A percentile compares a stretch with the other conserved stretches of the same genome.
Conservation (phyloP, 2,888 invertebrate species). For the Tipula unca region DNA sequence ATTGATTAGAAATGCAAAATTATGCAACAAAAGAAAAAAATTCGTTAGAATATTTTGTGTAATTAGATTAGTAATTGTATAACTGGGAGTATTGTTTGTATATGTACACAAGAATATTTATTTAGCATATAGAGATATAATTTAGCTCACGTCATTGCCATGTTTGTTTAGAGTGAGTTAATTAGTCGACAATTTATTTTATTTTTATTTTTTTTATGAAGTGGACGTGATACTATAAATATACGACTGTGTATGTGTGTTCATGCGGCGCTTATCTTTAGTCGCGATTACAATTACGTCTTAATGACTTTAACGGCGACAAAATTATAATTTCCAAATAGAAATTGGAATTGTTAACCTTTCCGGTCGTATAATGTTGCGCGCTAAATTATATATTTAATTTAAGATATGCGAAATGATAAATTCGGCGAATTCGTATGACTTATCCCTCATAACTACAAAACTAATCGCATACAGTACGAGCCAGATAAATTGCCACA, state of each 20-base stretch:
- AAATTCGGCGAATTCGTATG: not conserved
- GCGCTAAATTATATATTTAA: not conserved
- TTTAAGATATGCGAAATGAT: not conserved
- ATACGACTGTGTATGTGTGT: not conserved
- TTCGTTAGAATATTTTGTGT: not conserved
- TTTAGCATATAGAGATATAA: not conserved
- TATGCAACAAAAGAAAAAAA: not conserved
- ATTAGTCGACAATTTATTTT: not conserved
- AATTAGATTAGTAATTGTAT: slow-evolving; percentile 14
- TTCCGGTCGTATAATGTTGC: not conserved
- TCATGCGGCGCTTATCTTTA: not conserved
- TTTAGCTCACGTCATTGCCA: not conserved
- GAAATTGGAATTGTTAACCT: not conserved
- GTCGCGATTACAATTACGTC: not conserved
- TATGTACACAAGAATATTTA: not conserved
- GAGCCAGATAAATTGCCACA: too few relatives aligned
- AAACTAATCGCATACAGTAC: too few relatives aligned
- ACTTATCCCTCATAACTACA: too few relatives aligned
- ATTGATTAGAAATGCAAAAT: not conserved
- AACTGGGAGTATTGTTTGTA: not conserved
- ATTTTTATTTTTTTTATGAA: not conserved
- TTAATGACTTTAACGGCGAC: not conserved
- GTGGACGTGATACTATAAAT: not conserved
- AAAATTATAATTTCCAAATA: not conserved
- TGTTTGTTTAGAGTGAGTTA: not conserved